A percentile compares a stretch with the other conserved stretches of the same genome.
Conservation (phyloP, 2,797 vertebrate species). For the Sebastes variabilis region DNA sequence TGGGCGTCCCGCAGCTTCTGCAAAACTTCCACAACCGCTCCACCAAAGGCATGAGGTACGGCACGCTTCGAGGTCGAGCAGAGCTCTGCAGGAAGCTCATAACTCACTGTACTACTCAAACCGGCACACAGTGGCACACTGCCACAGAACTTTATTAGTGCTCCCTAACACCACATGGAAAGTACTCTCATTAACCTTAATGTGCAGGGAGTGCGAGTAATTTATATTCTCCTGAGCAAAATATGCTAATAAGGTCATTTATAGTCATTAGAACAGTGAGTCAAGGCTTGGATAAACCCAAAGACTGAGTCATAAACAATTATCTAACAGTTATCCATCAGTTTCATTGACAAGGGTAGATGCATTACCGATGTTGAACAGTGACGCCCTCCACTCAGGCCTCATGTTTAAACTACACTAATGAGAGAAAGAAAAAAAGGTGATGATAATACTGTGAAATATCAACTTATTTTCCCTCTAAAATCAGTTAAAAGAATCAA, state of each 20-base stretch:
- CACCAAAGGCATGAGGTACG: constrained; percentile 87
- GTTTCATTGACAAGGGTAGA: not conserved
- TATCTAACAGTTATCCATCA: not conserved
- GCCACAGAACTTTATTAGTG: not conserved
- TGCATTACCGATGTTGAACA: not conserved
- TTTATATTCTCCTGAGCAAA: constrained; percentile 17
- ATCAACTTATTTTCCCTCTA: not conserved
- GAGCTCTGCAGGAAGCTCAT: not conserved
- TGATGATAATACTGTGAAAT: not conserved
- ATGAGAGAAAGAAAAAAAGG: not conserved
- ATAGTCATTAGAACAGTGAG: constrained; percentile 4
- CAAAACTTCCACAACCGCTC: constrained; percentile 84
- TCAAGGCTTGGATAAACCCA: constrained; percentile 4
- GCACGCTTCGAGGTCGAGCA: not conserved
- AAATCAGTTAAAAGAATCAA: not conserved
- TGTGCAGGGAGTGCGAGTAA: constrained; percentile 6
- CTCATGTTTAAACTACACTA: not conserved
- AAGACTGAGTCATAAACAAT: not conserved
- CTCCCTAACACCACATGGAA: not conserved
- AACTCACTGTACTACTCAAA: not conserved
- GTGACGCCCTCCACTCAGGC: not conserved
- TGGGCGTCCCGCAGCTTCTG: constrained; percentile 86
- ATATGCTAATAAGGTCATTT: constrained; percentile 46
- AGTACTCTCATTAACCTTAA: constrained; percentile 18
- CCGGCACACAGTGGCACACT: not conserved